These are phyloP conservation scores for Pongo pygmaeus DNA, from an alignment of 2,113 vertebrate species.

Conservation along the genomic window DNA sequence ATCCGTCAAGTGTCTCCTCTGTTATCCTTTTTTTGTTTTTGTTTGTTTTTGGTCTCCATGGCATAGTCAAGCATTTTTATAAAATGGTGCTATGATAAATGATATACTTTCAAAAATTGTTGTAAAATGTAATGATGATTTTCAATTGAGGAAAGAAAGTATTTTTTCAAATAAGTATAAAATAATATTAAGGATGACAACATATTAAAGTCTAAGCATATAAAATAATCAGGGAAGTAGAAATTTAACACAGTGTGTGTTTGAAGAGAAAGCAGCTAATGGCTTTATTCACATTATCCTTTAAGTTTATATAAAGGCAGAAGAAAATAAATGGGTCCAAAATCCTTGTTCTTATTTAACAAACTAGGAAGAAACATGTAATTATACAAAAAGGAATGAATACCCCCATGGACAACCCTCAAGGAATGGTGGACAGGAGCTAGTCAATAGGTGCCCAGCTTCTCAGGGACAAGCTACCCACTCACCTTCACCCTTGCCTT, in stretches of 20 bases:
- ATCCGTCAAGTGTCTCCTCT: not conserved
- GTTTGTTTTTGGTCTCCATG: not conserved
- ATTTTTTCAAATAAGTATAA: not conserved
- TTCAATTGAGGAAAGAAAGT: not conserved
- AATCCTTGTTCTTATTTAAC: not conserved
- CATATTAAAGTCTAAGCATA: not conserved
- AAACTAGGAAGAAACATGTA: not conserved
- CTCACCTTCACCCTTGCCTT: not conserved
- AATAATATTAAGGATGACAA: not conserved
- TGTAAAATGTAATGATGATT: not conserved
- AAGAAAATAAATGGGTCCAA: not conserved
- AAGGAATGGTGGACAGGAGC: not conserved
- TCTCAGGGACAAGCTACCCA: fast-evolving
- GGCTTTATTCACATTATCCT: not conserved
- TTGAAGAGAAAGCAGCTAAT: not conserved
- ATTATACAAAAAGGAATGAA: not conserved
- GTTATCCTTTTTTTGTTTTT: not conserved
- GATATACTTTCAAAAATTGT: not conserved
- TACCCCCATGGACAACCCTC: fast-evolving
- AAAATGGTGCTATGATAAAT: not conserved
- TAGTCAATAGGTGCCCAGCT: not conserved
- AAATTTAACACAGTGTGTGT: not conserved
- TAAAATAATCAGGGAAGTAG: not conserved
- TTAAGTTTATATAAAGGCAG: not conserved
- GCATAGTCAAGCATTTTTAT: not conserved